These are phyloP conservation scores for Cosmia trapezina DNA, from an alignment of 2,888 invertebrate species.

Conservation along the genomic window DNA sequence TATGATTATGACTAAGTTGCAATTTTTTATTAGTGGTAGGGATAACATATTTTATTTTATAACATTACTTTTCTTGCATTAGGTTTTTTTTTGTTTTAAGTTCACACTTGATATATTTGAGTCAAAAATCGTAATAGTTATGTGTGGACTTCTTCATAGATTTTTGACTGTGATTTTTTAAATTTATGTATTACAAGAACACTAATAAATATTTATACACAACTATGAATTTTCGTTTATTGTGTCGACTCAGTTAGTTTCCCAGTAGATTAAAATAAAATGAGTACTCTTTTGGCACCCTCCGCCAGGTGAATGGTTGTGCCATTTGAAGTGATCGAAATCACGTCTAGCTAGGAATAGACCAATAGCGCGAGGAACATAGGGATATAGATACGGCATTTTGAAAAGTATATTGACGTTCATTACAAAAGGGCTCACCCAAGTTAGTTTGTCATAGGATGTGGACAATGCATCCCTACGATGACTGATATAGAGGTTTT, in stretches of 20 bases:
- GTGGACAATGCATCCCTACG: too few species aligned
- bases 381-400: too few species aligned
- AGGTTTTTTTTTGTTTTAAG: not conserved
- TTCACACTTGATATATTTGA: conserved; percentile 6
- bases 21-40: conserved; percentile 43
- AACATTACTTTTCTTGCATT: conserved; percentile 7
- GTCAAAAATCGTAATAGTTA: conserved; percentile 18
- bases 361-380: too few species aligned
- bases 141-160: not conserved
- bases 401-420: too few species aligned
- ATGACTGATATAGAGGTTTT: not conserved
- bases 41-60: conserved; percentile 30
- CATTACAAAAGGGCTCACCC: too few species aligned
- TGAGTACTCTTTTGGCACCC: too few species aligned
- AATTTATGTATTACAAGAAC: conserved; percentile 38
- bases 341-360: too few species aligned
- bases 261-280: too few species aligned
- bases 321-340: too few species aligned
- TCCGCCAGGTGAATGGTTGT: too few species aligned
- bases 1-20: conserved; percentile 16
- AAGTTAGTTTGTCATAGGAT: too few species aligned
- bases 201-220: conserved; percentile 57
- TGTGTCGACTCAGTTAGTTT: too few species aligned
- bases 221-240: not conserved
- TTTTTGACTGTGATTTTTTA: conserved; percentile 28